Evolutionary conservation across 1,140 invertebrate species (phyloP).

Genomic region (Lanistes nyassanus): DNA sequence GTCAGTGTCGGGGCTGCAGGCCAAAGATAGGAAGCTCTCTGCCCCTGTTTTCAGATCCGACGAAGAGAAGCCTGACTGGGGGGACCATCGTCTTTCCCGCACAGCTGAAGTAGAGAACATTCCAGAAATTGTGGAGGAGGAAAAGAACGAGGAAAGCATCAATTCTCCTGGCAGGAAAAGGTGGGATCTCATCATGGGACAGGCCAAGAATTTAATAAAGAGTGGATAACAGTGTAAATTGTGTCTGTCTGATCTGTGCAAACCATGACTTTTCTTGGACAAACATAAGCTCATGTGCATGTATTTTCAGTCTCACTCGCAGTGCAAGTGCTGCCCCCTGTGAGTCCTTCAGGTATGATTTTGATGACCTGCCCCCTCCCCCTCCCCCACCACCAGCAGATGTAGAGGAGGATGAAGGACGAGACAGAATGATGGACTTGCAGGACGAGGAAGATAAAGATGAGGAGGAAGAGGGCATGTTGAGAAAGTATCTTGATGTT

Average conservation of each 20-base stretch:
- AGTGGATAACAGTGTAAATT: no score
- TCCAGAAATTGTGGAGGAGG: constrained; percentile 54
- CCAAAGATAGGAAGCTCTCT: constrained; percentile 51
- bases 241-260: no score
- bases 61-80: constrained; percentile 12
- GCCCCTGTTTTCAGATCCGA: constrained; percentile 46
- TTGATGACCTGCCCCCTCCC: constrained; percentile 35
- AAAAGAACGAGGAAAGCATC: constrained; percentile 8
- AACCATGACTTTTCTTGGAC: no score
- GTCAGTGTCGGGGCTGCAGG: constrained; percentile 17
- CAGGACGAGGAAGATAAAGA: constrained; percentile 16
- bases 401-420: constrained; percentile 34
- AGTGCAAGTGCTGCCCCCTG: not conserved
- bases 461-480: constrained; percentile 17
- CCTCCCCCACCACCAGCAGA: constrained; percentile 43
- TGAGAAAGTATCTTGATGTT: constrained; percentile 1
- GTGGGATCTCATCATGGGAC: not conserved
- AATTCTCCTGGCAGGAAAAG: constrained; percentile 23
- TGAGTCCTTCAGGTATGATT: constrained; percentile 18
- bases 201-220: no score
- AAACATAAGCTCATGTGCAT: not conserved
- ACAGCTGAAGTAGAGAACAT: constrained; percentile 60
- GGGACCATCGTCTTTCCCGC: constrained; percentile 46
- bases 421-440: constrained; percentile 7
- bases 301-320: constrained; percentile 8